phyloP scores from a whole-genome alignment of 2,888 invertebrate genomes.

The Pyrochroa serraticornis region DNA sequence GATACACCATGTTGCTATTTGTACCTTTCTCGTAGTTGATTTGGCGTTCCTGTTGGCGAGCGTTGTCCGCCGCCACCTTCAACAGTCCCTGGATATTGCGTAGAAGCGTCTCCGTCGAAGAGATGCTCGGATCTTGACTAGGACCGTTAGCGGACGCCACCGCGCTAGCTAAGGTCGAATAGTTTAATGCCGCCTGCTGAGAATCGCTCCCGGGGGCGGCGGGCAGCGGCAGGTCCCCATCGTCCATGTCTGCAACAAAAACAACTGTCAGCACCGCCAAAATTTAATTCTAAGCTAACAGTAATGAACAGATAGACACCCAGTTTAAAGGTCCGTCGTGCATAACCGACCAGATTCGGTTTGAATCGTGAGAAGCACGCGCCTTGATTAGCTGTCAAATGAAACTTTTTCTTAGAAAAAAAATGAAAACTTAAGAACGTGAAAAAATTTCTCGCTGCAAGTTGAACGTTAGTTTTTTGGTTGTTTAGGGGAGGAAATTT shows the following conservation, averaged over 20 bases:
- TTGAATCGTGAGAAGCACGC: too few species aligned
- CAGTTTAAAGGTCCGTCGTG: too few species aligned
- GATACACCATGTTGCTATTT: constrained; percentile 60
- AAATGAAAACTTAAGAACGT: too few species aligned
- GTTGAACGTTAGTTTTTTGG: too few species aligned
- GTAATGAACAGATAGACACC: too few species aligned
- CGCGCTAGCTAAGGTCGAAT: constrained; percentile 74
- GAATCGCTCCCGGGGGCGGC: constrained; percentile 61
- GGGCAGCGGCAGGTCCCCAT: constrained; percentile 71
- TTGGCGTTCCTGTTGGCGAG: constrained; percentile 93
- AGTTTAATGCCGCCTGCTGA: constrained; percentile 80
- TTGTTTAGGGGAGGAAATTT: background rate
- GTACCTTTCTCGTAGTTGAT: constrained; percentile 96
- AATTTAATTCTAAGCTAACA: too few species aligned
- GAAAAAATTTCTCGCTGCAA: too few species aligned
- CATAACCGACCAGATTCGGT: too few species aligned
- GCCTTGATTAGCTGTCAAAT: too few species aligned
- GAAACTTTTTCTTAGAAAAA: too few species aligned
- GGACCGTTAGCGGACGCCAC: constrained; percentile 64
- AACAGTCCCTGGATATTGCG: constrained; percentile 95
- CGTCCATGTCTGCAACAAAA: constrained; percentile 72
- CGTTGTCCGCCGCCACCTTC: constrained; percentile 97
- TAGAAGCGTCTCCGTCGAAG: constrained; percentile 91
- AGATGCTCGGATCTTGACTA: constrained; percentile 66
- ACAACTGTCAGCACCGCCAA: constrained; percentile 1